phyloP scores from a whole-genome alignment of 1,140 invertebrate genomes.

The Zaprionus africanus region DNA sequence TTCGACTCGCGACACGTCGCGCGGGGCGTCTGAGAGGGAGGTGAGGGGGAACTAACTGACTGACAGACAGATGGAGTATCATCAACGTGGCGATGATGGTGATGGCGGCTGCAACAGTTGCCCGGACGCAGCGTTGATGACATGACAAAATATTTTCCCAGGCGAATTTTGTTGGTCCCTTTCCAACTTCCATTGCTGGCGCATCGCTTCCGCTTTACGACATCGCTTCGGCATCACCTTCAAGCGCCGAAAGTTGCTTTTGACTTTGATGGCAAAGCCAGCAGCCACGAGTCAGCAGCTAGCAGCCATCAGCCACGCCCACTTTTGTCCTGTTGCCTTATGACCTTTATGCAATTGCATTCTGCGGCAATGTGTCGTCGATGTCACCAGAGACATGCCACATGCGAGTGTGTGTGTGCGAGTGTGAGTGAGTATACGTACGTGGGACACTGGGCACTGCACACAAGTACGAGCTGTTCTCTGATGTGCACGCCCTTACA shows the following conservation, averaged over 20 bases:
- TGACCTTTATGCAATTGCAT: slow-evolving; percentile 60
- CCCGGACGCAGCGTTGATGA: slow-evolving; percentile 69
- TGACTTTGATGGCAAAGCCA: slow-evolving; percentile 75
- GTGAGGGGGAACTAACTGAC: not conserved
- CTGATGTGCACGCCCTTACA: not conserved
- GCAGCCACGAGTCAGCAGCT: not conserved
- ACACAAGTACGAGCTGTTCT: not conserved
- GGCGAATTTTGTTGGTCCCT: slow-evolving; percentile 56
- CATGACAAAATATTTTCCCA: slow-evolving; percentile 82
- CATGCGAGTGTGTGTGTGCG: slow-evolving; percentile 18
- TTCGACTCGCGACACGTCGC: slow-evolving; percentile 19
- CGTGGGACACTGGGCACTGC: slow-evolving; percentile 4
- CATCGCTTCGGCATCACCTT: slow-evolving; percentile 14
- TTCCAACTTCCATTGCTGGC: slow-evolving; percentile 7
- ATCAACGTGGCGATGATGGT: slow-evolving; percentile 27
- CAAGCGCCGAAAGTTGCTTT: slow-evolving; percentile 61
- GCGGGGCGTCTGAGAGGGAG: too few species aligned
- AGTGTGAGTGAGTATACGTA: slow-evolving; percentile 15
- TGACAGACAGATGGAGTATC: slow-evolving; percentile 21
- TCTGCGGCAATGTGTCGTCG: slow-evolving; percentile 55
- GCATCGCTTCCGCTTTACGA: not conserved
- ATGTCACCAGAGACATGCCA: slow-evolving; percentile 32
- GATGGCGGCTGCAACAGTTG: slow-evolving; percentile 63
- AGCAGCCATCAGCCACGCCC: slow-evolving; percentile 5
- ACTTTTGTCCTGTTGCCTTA: slow-evolving; percentile 49